phyloP scores from a whole-genome alignment of 2,888 invertebrate genomes.

The Agrotis exclamationis region DNA sequence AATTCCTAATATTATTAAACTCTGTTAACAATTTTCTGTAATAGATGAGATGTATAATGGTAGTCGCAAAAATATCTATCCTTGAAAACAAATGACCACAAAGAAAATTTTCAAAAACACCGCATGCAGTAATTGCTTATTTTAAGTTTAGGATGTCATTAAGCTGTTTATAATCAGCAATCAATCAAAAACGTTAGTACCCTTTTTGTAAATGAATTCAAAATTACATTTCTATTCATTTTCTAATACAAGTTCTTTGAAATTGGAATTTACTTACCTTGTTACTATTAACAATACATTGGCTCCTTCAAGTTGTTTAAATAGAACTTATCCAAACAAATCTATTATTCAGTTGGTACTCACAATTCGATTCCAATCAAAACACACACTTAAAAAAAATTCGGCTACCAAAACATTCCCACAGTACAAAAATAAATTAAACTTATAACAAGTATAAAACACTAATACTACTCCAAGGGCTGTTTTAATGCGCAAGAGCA shows the following conservation, averaged over 20 bases:
- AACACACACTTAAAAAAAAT: conserved; percentile 55
- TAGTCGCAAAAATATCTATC: no score
- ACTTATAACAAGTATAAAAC: conserved; percentile 68
- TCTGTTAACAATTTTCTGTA: not conserved
- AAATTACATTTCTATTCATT: not conserved
- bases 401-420: conserved; percentile 67
- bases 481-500: conserved; percentile 57
- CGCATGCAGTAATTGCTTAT: not conserved
- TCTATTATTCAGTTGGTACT: conserved; percentile 11
- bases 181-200: no score
- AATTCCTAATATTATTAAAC: no score
- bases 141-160: no score
- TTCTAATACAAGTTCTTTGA: conserved; percentile 17
- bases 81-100: not conserved
- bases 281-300: not conserved
- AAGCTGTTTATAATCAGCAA: no score
- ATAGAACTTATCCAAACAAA: conserved; percentile 32
- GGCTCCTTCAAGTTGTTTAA: conserved; percentile 4
- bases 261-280: not conserved
- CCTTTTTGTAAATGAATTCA: not conserved
- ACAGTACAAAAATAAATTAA: conserved; percentile 72
- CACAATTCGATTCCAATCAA: conserved; percentile 46
- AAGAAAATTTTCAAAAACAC: no score
- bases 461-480: conserved; percentile 64
- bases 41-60: no score